Base-by-base conservation (phyloP, 2,797 vertebrate genomes). In the Pteropus rufus region DNA sequence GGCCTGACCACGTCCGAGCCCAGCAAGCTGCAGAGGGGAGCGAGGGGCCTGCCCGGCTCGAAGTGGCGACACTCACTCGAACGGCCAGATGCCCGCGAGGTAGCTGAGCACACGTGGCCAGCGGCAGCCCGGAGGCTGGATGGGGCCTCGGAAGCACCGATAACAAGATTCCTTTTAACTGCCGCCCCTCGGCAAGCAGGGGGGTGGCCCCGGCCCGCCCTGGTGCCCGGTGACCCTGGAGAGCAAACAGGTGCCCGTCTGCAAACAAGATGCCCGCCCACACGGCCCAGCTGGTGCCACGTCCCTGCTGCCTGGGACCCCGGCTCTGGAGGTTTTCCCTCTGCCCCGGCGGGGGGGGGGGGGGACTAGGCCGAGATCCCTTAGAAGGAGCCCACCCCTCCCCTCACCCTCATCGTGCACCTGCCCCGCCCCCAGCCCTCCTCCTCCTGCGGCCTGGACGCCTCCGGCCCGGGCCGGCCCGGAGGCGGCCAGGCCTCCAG, bases 181-280 rank as follows among this genome's bases (percentile, higher is more conserved):
- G 92, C 93, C 4, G 26, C 80, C 62, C 92, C 93, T 67, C 4
- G 19, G 0, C 5, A 7, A 2, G 46, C 73, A 0, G 91, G 67
- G 88, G 39, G 72, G 80, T 21, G 70, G 58, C 89, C 83, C 56
- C 2, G 83, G 80, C 44, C 76, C 36, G 56, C 65, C 85, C 94
- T 75, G 96, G 97, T 21, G 15, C 98, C 94, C 97, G 65, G 98
- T 87, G 98, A 98, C 97, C n/a, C 41, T 70, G 14, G 89, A 97
- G 82, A 19, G 89, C 4, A 41, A 95, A 97, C 98, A 98, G 98
- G 72, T 98, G 98, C 96, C 97, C 72, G 75, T 97, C 54, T 39
- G 93, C 97, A 98, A 98, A 98, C 97, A 97, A 90, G 87, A 89
- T n/a, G 1, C 84, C 95, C 83, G 77, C 91, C 95, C 95, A 49